Evolutionary conservation across 2,113 vertebrate genomes (phyloP).

Genomic region (Cynocephalus volans): DNA sequence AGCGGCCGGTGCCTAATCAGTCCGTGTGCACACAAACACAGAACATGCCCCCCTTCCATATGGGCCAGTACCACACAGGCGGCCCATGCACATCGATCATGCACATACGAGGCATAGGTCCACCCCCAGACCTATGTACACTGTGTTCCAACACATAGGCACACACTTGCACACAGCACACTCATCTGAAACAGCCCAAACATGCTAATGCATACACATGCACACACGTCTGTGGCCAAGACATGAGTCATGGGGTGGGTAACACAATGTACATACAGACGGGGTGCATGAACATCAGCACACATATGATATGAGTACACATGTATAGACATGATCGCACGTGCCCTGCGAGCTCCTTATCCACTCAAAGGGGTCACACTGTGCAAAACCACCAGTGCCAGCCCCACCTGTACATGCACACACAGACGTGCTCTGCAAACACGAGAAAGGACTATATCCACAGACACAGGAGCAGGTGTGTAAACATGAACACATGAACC

Average conservation of each 20-base stretch:
- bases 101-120: rapidly evolving
- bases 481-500: neutral
- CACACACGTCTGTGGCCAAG: neutral
- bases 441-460: neutral
- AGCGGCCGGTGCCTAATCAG: neutral
- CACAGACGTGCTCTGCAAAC: rapidly evolving
- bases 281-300: neutral
- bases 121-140: neutral
- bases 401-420: neutral
- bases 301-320: rapidly evolving
- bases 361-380: rapidly evolving
- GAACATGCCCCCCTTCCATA: neutral
- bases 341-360: neutral
- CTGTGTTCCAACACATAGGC: neutral
- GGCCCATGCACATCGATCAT: neutral
- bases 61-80: neutral
- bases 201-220: neutral
- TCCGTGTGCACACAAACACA: rapidly evolving
- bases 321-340: rapidly evolving
- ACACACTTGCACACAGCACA: neutral
- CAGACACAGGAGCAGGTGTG: neutral
- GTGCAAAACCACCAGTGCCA: neutral
- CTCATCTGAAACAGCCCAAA: neutral
- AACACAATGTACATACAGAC: neutral
- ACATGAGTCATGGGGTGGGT: neutral